phyloP scores from a whole-genome alignment of 2,888 invertebrate species.

The Teinopalpus imperialis region DNA sequence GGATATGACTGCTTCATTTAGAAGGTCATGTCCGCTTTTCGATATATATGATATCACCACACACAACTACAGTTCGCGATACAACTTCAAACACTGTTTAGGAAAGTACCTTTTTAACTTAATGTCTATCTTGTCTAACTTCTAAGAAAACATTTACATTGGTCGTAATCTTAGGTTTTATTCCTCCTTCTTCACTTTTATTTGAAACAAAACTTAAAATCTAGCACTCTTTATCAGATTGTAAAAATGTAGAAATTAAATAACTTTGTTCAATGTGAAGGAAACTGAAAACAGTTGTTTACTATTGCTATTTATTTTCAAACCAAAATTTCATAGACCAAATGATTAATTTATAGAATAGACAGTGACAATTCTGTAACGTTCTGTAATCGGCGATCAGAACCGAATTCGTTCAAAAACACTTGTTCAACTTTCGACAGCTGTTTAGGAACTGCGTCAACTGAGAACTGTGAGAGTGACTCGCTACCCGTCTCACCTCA shows the following conservation, averaged over 20 bases:
- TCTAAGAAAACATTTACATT: constrained; percentile 1
- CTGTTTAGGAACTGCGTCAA: constrained; percentile 50
- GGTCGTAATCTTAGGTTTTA: not conserved
- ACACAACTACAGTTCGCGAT: constrained; percentile 4
- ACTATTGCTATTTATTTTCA: no score
- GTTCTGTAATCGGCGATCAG: constrained; percentile 46
- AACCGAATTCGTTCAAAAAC: constrained; percentile 54
- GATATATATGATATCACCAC: constrained; percentile 8
- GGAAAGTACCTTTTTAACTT: not conserved
- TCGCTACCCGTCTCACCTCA: constrained; percentile 6
- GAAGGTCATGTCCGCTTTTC: constrained; percentile 53
- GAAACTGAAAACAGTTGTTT: no score
- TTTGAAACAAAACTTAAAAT: not conserved
- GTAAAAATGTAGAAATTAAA: not conserved
- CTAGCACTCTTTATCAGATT: not conserved
- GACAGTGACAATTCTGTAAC: constrained; percentile 38
- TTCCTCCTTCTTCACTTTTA: not conserved
- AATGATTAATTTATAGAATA: constrained; percentile 3
- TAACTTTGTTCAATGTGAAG: no score
- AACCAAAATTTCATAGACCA: no score
- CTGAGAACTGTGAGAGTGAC: constrained; percentile 18
- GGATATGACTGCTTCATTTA: constrained; percentile 77
- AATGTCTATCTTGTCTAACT: constrained; percentile 1
- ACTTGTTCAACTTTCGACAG: constrained; percentile 53
- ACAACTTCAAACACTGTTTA: constrained; percentile 13